These are phyloP conservation scores for Chelonoidis abingdonii DNA, from an alignment of 2,113 vertebrate species.

Conservation along the genomic window DNA sequence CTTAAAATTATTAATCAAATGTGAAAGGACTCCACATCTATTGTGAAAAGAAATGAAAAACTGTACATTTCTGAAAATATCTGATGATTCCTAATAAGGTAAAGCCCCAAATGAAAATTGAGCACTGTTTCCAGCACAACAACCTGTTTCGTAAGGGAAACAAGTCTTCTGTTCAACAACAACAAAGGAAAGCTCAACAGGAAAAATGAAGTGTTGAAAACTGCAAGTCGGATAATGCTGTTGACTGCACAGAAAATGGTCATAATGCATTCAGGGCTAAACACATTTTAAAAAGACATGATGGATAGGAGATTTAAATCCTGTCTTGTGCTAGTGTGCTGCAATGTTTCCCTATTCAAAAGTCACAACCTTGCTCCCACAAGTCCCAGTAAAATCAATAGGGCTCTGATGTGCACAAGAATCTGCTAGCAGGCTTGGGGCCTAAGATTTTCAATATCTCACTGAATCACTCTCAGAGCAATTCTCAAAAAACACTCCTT, in stretches of 20 bases:
- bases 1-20: not conserved
- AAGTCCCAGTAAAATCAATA: not conserved
- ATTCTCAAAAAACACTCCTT: not conserved
- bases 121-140: constrained; percentile 51
- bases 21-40: not conserved
- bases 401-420: not conserved
- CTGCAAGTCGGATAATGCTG: constrained; percentile 64
- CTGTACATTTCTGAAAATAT: not conserved
- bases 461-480: not conserved
- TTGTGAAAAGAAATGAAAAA: not conserved
- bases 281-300: not conserved
- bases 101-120: constrained; percentile 58
- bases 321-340: not conserved
- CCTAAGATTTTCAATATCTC: not conserved
- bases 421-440: not conserved
- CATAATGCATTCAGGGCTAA: constrained; percentile 7
- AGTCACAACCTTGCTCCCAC: not conserved
- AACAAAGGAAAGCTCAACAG: constrained; percentile 50
- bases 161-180: constrained; percentile 48
- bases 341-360: not conserved
- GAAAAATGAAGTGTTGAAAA: constrained; percentile 51
- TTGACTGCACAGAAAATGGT: constrained; percentile 39
- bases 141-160: constrained; percentile 49
- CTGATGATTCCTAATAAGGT: constrained; percentile 11
- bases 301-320: constrained; percentile 4